Conservation (phyloP, 1,140 invertebrate genomes). For the Rhopalosiphum padi region DNA sequence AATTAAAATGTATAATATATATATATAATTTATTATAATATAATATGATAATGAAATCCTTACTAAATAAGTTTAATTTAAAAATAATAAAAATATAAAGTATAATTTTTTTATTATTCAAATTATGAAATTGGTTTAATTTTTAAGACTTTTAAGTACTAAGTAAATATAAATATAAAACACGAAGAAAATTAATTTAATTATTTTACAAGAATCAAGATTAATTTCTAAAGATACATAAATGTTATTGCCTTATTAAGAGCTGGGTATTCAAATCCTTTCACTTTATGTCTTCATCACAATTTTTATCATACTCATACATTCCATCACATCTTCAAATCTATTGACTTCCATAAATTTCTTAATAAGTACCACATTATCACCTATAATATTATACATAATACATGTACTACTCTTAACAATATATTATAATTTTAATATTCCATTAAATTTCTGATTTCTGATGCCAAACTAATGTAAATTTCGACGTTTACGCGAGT, state of each 20-base stretch:
- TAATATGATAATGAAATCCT: neutral
- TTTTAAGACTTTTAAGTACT: too few species aligned
- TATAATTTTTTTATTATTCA: neutral
- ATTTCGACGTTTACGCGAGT: neutral
- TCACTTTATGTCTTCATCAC: neutral
- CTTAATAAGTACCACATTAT: neutral
- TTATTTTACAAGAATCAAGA: neutral
- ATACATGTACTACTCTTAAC: too few species aligned
- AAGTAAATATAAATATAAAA: too few species aligned
- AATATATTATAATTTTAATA: too few species aligned
- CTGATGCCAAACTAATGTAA: neutral
- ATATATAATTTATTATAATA: neutral
- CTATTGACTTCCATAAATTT: neutral
- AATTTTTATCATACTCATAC: neutral
- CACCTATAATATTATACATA: too few species aligned
- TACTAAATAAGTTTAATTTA: neutral
- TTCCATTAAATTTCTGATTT: neutral
- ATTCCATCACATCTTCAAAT: conserved; percentile 20
- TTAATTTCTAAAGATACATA: neutral
- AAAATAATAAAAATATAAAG: neutral
- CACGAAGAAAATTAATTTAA: neutral
- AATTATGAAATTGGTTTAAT: too few species aligned
- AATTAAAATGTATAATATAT: neutral
- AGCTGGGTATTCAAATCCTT: neutral
- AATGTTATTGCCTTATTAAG: neutral